A percentile compares a stretch with the other conserved stretches of the same genome.
Evolutionary conservation across 2,797 vertebrate species (phyloP).

Genomic region (Sebastes hubbsi): DNA sequence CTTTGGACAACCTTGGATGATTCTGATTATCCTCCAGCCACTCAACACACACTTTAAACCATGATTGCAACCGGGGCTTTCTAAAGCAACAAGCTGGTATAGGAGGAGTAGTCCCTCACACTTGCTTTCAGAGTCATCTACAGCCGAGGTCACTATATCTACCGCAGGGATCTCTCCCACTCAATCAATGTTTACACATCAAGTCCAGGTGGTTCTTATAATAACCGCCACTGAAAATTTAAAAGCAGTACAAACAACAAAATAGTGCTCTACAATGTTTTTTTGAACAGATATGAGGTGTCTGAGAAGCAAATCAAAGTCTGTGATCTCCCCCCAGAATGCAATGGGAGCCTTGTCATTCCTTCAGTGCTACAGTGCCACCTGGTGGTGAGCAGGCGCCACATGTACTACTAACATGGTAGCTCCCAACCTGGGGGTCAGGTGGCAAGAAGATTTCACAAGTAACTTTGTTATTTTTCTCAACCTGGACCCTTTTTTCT

Average conservation of each 20-base stretch:
- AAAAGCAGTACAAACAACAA: conserved; percentile 11
- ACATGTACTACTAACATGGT: background rate
- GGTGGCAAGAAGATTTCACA: background rate
- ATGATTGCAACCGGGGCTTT: conserved; percentile 20
- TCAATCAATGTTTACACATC: background rate
- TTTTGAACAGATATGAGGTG: conserved; percentile 8
- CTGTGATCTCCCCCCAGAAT: conserved; percentile 23
- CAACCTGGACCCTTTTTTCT: background rate
- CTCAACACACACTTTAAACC: conserved; percentile 35
- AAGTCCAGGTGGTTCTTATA: background rate
- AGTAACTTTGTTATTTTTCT: background rate
- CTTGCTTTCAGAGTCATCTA: conserved; percentile 6
- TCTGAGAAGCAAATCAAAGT: conserved; percentile 41
- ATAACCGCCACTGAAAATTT: background rate
- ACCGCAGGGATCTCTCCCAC: background rate
- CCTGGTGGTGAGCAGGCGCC: conserved; percentile 49
- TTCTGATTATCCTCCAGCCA: conserved; percentile 56
- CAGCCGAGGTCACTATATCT: conserved; percentile 2
- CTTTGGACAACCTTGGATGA: conserved; percentile 58
- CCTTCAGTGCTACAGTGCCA: conserved; percentile 64
- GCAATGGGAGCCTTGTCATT: background rate
- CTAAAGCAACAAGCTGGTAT: conserved; percentile 15
- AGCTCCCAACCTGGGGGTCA: background rate
- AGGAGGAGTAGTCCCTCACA: background rate
- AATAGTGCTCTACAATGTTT: conserved; percentile 23